Base-by-base conservation (phyloP, 2,113 vertebrate species). In the Notothenia rossii region DNA sequence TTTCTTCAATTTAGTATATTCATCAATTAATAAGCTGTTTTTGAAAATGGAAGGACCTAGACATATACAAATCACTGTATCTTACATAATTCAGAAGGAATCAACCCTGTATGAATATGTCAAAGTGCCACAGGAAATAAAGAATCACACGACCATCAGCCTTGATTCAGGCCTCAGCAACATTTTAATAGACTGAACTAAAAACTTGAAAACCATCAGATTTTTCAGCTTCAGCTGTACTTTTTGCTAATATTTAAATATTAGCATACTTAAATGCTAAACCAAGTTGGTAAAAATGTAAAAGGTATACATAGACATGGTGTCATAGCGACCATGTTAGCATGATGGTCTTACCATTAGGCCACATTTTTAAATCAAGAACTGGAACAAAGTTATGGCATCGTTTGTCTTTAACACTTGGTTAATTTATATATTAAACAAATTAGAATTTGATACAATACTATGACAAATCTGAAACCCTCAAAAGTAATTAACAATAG, bases 51-150 rank as follows among this genome's bases (percentile, higher is more conserved):
- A 62, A 17, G 8, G 36, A 36, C 36, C 36, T 36, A 36, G 1
- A 36, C 36, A 5, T 36, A 36, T 36, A 36, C 36, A 18, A 53
- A 20, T 7, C 43, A 22, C 18, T 25, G n/a, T 14, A 5, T 13
- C 36, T 56, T 67, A 9, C 15, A 14, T 66, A 9, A 64, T 51
- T 68, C 43, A 71, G 43, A 83, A 46, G 58, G 54, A 10, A 63
- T 17, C 64, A 60, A 18, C n/a, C 40, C 9, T 9, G 8, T 40
- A 14, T 59, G 33, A 54, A 59, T 53, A 53, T 55, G 10, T 15
- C 3, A 29, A 29, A 29, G 25, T 29, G 25, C 25, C 8, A 56
- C 36, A 60, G 9, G 3, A 29, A 68, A 53, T 18, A 5, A 46
- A 63, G 36, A 18, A 70, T 9, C 46, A 61, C 22, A 17, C 46